phyloP scores from a whole-genome alignment of 2,113 vertebrate genomes.

The Phycodurus eques region DNA sequence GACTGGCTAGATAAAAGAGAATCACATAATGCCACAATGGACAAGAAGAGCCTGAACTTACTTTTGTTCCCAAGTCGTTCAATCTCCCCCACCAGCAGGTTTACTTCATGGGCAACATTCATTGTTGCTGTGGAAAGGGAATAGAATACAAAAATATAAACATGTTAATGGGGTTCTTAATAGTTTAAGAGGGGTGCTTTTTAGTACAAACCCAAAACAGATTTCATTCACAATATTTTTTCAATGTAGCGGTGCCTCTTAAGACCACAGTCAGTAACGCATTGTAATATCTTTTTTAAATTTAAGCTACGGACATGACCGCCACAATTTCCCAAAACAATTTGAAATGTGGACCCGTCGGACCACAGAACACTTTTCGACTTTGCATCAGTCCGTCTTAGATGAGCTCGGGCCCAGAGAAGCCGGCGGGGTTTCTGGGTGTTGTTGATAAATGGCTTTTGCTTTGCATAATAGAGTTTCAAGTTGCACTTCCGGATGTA shows the following conservation, averaged over 20 bases:
- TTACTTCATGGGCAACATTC: slow-evolving; percentile 88
- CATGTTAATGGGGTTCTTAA: not conserved
- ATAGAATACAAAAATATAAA: not conserved
- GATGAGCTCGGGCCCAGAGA: no score
- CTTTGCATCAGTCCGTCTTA: no score
- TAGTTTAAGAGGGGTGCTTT: not conserved
- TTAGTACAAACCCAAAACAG: not conserved
- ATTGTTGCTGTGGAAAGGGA: slow-evolving; percentile 69
- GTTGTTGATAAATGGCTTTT: no score
- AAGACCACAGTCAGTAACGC: not conserved
- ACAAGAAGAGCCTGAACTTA: slow-evolving; percentile 63
- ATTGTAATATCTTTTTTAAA: no score
- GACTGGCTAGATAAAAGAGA: not conserved
- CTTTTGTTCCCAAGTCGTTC: slow-evolving; percentile 86
- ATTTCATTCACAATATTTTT: not conserved
- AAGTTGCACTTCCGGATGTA: no score
- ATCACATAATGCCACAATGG: not conserved
- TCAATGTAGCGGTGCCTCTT: not conserved
- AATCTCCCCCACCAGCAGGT: slow-evolving; percentile 86
- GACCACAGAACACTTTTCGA: no score
- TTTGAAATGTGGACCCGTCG: no score
- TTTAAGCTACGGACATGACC: no score
- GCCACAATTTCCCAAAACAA: no score
- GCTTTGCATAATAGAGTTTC: no score
- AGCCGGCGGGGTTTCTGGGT: no score